Percentiles rank a stretch among this genome's conserved stretches.
These are phyloP conservation scores for Nephotettix cincticeps DNA, from an alignment of 1,140 invertebrate species.

Conservation along the genomic window DNA sequence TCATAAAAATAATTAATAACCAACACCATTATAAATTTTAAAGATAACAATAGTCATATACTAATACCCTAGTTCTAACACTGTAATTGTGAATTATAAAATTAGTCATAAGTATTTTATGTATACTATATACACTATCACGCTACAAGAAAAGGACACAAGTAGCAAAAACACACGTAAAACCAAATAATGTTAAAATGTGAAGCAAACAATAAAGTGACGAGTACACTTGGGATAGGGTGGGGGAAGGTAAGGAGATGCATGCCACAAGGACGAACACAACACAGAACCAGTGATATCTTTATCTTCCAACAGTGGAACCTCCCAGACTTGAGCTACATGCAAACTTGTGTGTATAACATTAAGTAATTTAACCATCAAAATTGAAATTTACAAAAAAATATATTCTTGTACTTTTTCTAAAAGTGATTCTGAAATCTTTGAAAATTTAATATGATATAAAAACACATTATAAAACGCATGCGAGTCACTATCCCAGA, in stretches of 20 bases:
- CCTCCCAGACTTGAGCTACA: conserved; percentile 38
- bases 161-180: conserved; percentile 32
- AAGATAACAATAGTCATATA: too few species aligned
- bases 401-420: too few species aligned
- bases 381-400: too few species aligned
- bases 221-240: conserved; percentile 37
- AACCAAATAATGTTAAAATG: conserved; percentile 22
- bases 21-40: too few species aligned
- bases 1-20: too few species aligned
- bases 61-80: neutral
- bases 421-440: too few species aligned
- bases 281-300: neutral
- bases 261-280: conserved; percentile 27
- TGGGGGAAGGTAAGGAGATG: conserved; percentile 32
- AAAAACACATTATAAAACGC: too few species aligned
- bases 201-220: conserved; percentile 41
- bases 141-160: conserved; percentile 23
- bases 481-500: too few species aligned
- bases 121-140: neutral
- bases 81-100: neutral
- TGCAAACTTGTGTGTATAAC: too few species aligned
- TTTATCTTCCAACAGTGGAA: conserved; percentile 38
- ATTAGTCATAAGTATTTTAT: neutral
- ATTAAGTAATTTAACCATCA: too few species aligned
- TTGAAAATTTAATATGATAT: too few species aligned